Conservation (phyloP, 2,797 vertebrate species). For the Tangara arthus region DNA sequence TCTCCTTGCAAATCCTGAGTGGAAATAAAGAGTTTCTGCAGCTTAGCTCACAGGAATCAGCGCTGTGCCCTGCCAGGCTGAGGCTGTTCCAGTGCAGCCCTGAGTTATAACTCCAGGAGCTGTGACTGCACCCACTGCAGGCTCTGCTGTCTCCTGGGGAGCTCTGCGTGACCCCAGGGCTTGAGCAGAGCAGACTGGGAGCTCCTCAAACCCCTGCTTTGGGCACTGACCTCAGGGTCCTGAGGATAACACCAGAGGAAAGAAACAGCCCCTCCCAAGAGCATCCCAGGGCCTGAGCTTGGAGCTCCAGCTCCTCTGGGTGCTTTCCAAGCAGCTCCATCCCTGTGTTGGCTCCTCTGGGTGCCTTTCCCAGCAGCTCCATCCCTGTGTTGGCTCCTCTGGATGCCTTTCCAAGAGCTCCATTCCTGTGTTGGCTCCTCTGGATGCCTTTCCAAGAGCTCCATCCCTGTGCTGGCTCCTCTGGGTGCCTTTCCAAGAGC, state of each 20-base stretch:
- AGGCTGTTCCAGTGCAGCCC: accelerated
- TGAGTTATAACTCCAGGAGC: not conserved
- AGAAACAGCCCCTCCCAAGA: not conserved
- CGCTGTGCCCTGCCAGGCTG: accelerated
- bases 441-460: not conserved
- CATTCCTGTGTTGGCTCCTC: not conserved
- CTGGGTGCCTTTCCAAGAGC: too few relatives aligned
- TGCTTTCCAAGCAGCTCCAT: not conserved
- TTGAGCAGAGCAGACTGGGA: not conserved
- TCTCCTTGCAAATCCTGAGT: not conserved
- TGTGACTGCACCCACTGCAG: accelerated
- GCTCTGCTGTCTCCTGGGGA: not conserved
- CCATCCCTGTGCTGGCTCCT: not conserved
- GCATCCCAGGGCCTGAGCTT: not conserved
- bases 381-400: not conserved
- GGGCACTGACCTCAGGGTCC: not conserved
- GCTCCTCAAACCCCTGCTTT: too few relatives aligned
- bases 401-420: not conserved
- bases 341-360: too few relatives aligned
- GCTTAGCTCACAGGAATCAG: not conserved
- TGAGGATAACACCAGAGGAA: not conserved
- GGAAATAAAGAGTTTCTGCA: not conserved
- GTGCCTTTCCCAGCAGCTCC: not conserved
- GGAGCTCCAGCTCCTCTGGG: not conserved
- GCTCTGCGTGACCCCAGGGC: not conserved